A percentile compares a stretch with the other conserved stretches of the same genome.
phyloP scores from a whole-genome alignment of 2,797 vertebrate species.

The Rhyacichthys aspro region DNA sequence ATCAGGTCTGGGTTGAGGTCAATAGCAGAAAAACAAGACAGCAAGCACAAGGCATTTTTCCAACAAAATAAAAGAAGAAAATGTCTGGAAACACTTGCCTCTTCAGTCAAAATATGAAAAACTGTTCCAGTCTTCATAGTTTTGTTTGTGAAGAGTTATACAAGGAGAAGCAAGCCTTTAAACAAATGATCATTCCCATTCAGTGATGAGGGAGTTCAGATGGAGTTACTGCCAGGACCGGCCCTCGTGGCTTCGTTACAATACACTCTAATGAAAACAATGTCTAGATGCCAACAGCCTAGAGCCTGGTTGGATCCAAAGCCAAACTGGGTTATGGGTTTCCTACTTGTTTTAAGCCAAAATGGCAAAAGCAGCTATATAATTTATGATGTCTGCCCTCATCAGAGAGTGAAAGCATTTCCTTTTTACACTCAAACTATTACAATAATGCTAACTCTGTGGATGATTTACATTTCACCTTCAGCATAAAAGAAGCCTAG shows the following conservation, averaged over 20 bases:
- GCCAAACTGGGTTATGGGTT: constrained; percentile 50
- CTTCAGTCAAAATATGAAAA: neutral
- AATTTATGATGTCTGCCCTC: constrained; percentile 32
- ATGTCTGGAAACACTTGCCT: neutral
- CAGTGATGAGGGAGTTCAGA: constrained; percentile 47
- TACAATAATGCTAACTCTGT: neutral
- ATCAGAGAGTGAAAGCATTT: constrained; percentile 26
- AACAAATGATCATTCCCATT: constrained; percentile 43
- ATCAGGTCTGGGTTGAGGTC: constrained; percentile 47
- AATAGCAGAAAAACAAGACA: constrained; percentile 27
- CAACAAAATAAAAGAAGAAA: constrained; percentile 27
- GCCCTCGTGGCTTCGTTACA: constrained; percentile 52
- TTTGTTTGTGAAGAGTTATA: constrained; percentile 39
- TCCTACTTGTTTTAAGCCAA: constrained; percentile 51
- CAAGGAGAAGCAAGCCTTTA: constrained; percentile 38
- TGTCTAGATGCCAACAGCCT: constrained; percentile 58
- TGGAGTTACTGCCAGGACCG: constrained; percentile 46
- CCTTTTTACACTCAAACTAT: constrained; percentile 8
- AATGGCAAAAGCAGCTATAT: constrained; percentile 47
- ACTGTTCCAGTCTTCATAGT: constrained; percentile 10
- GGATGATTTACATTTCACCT: neutral
- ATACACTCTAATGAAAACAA: constrained; percentile 64
- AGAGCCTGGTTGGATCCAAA: constrained; percentile 43
- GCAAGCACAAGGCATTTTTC: constrained; percentile 33
- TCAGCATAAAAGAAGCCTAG: constrained; percentile 1